Evolutionary conservation across 2,888 invertebrate species (phyloP).

Genomic region (Ptychoptera albimana): DNA sequence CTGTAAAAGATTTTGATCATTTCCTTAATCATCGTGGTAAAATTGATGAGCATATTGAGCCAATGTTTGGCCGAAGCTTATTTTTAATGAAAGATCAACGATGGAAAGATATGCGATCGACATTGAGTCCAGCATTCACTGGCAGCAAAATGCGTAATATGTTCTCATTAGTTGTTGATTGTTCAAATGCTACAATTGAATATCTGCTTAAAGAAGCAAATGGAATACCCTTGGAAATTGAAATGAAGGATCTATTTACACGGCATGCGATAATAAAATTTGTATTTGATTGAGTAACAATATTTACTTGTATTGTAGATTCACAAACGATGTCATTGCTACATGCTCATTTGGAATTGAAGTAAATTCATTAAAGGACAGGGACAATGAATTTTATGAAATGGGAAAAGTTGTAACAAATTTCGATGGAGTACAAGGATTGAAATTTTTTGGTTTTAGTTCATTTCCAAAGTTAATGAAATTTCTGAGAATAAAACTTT

Average conservation of each 20-base stretch:
- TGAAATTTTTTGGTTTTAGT: not conserved
- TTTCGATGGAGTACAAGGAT: conserved; percentile 17
- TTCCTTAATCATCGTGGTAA: conserved; percentile 34
- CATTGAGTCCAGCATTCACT: conserved; percentile 31
- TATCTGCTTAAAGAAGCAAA: conserved; percentile 4
- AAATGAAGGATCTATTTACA: conserved; percentile 28
- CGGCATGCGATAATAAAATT: too few species aligned
- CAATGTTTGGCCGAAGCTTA: conserved; percentile 34
- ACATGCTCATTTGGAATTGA: conserved; percentile 32
- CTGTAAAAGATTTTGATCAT: conserved; percentile 40
- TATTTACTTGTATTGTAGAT: conserved; percentile 12
- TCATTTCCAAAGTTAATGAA: not conserved
- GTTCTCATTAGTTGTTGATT: conserved; percentile 26
- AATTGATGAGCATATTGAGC: conserved; percentile 28
- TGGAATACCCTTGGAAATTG: conserved; percentile 13
- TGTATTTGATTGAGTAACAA: too few species aligned
- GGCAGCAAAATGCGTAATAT: conserved; percentile 32
- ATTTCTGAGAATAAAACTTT: not conserved
- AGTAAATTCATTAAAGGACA: conserved; percentile 36
- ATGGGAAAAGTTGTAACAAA: conserved; percentile 33
- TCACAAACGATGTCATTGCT: conserved; percentile 31
- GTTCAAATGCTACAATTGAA: conserved; percentile 5
- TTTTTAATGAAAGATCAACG: conserved; percentile 30
- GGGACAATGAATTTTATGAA: conserved; percentile 36
- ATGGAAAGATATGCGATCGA: conserved; percentile 31